These are phyloP conservation scores for Aphidoletes aphidimyza DNA, from an alignment of 2,888 invertebrate species.

Conservation along the genomic window DNA sequence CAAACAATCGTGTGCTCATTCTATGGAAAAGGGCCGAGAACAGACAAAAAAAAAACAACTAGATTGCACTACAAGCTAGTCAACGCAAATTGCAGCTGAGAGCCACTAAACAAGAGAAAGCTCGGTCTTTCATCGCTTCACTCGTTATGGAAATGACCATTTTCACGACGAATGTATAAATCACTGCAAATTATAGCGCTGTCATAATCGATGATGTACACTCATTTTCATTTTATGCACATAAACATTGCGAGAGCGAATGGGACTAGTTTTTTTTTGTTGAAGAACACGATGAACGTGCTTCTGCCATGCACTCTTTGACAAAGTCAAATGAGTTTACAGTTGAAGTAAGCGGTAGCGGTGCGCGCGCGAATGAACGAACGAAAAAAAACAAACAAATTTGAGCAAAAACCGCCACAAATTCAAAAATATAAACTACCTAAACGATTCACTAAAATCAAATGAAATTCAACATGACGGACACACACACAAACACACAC, in stretches of 20 bases:
- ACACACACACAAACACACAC: neutral
- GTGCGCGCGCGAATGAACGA: neutral
- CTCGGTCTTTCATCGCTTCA: neutral
- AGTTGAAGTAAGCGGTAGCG: neutral
- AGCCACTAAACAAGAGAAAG: neutral
- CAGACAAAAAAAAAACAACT: neutral
- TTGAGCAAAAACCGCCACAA: neutral
- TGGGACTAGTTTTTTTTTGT: neutral
- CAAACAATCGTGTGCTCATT: constrained; percentile 31
- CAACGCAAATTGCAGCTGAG: neutral
- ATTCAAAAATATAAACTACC: constrained; percentile 46
- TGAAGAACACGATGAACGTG: neutral
- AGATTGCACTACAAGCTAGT: neutral
- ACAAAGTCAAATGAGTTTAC: constrained; percentile 20
- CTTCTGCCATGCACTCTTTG: constrained; percentile 26
- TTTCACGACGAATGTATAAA: constrained; percentile 12
- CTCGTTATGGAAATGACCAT: neutral
- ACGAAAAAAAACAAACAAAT: neutral
- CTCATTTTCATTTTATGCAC: constrained; percentile 46
- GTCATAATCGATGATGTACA: constrained; percentile 50
- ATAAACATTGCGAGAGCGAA: constrained; percentile 7
- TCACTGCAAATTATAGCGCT: constrained; percentile 48
- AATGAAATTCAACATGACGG: constrained; percentile 42
- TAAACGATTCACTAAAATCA: constrained; percentile 46
- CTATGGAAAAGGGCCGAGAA: neutral